These are phyloP conservation scores for Barypeithes pellucidus DNA, from an alignment of 2,888 invertebrate species.

Conservation along the genomic window DNA sequence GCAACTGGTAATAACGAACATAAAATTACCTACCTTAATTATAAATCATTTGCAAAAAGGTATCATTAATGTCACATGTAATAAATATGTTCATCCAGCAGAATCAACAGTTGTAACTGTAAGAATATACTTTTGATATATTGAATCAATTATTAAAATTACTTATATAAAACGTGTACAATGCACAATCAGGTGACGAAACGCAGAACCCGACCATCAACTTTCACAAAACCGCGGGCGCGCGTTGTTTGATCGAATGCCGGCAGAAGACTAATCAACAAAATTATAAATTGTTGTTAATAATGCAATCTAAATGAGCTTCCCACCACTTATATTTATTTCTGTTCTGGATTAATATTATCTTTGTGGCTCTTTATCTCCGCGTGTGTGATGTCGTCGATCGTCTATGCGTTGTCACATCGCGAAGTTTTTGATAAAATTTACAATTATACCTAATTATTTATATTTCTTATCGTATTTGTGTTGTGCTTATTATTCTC, in stretches of 20 bases:
- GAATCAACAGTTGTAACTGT: not conserved
- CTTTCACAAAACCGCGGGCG: conserved; percentile 36
- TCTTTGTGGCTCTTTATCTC: conserved; percentile 42
- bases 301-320: conserved; percentile 45
- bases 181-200: conserved; percentile 11
- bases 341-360: conserved; percentile 41
- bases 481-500: not conserved
- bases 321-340: conserved; percentile 49
- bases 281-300: conserved; percentile 50
- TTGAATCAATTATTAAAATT: not conserved
- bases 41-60: no score
- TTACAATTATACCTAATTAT: conserved; percentile 3
- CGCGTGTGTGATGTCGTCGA: conserved; percentile 3
- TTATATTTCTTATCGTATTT: conserved; percentile 10
- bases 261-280: conserved; percentile 48
- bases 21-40: no score
- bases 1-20: no score
- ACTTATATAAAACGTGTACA: conserved; percentile 6
- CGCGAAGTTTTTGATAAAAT: conserved; percentile 16
- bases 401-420: not conserved
- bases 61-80: no score
- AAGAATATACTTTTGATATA: not conserved
- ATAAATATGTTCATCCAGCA: no score
- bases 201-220: conserved; percentile 10
- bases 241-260: conserved; percentile 33